Conservation (phyloP, 1,140 invertebrate genomes). For the Drosophila guanche region DNA sequence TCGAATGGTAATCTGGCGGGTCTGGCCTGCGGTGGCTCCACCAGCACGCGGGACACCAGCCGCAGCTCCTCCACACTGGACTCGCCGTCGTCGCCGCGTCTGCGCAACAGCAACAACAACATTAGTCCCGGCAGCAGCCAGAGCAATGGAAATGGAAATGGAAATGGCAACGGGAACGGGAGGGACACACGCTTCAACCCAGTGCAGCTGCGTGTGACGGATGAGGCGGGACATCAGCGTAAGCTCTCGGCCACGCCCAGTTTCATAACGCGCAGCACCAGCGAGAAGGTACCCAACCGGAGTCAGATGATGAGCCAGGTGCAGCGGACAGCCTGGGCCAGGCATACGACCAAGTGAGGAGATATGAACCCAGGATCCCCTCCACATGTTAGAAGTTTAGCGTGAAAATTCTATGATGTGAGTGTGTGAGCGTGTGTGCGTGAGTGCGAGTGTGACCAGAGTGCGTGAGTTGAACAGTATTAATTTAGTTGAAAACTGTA, state of each 20-base stretch:
- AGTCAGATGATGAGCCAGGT: conserved; percentile 93
- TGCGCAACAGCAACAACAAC: conserved; percentile 64
- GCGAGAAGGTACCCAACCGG: conserved; percentile 91
- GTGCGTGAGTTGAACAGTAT: conserved; percentile 39
- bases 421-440: background rate
- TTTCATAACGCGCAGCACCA: conserved; percentile 91
- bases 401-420: conserved; percentile 5
- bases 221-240: conserved; percentile 78
- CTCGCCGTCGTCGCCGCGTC: conserved; percentile 69
- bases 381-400: conserved; percentile 19
- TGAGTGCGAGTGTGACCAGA: conserved; percentile 9
- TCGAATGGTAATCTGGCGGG: conserved; percentile 78
- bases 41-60: conserved; percentile 69
- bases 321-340: conserved; percentile 90
- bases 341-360: conserved; percentile 93
- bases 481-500: conserved; percentile 36
- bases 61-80: conserved; percentile 75
- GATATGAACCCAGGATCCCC: conserved; percentile 32
- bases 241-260: conserved; percentile 82
- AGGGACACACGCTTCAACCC: conserved; percentile 62
- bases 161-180: conserved; percentile 35
- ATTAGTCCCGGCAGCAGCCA: conserved; percentile 58
- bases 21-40: conserved; percentile 65
- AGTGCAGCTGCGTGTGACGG: conserved; percentile 75
- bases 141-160: conserved; percentile 38